Percentiles rank a stretch among this genome's conserved stretches.
Conservation (phyloP, 2,888 invertebrate species). For the Orchestes rusci region DNA sequence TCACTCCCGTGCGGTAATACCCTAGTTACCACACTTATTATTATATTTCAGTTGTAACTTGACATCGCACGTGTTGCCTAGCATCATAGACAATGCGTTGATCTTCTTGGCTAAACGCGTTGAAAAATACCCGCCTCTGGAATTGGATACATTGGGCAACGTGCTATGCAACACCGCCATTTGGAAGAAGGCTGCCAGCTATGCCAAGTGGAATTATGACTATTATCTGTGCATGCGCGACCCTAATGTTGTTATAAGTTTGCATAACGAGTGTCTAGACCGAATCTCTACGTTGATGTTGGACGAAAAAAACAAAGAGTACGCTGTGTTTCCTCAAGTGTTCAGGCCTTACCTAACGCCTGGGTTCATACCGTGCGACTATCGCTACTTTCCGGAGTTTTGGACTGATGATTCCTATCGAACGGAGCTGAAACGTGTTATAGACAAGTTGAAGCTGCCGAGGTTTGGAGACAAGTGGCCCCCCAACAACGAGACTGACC, state of each 20-base stretch:
- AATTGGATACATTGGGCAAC: conserved; percentile 51
- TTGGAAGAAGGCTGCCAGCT: conserved; percentile 49
- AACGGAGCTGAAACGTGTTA: conserved; percentile 45
- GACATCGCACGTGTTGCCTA: conserved; percentile 23
- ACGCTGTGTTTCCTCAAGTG: conserved; percentile 59
- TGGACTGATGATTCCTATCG: conserved; percentile 52
- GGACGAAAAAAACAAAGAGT: conserved; percentile 52
- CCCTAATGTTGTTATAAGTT: conserved; percentile 51
- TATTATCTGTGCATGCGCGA: conserved; percentile 47
- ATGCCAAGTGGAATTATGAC: conserved; percentile 41
- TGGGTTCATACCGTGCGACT: conserved; percentile 55
- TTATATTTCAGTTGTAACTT: conserved; percentile 26
- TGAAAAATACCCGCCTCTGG: conserved; percentile 48
- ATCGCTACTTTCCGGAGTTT: conserved; percentile 56
- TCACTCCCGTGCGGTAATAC: too few relatives aligned
- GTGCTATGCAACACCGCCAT: conserved; percentile 54
- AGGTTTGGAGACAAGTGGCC: conserved; percentile 45
- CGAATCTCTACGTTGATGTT: conserved; percentile 54
- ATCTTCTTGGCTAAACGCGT: conserved; percentile 48
- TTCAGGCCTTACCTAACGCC: conserved; percentile 49
- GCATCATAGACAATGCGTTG: conserved; percentile 34
- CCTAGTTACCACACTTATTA: too few relatives aligned
- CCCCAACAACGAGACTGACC: conserved; percentile 41
- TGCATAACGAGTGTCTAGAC: conserved; percentile 62
- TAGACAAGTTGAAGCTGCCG: conserved; percentile 53